Conservation (phyloP, 2,797 vertebrate genomes). For the Lepidocolaptes lacrymiger region DNA sequence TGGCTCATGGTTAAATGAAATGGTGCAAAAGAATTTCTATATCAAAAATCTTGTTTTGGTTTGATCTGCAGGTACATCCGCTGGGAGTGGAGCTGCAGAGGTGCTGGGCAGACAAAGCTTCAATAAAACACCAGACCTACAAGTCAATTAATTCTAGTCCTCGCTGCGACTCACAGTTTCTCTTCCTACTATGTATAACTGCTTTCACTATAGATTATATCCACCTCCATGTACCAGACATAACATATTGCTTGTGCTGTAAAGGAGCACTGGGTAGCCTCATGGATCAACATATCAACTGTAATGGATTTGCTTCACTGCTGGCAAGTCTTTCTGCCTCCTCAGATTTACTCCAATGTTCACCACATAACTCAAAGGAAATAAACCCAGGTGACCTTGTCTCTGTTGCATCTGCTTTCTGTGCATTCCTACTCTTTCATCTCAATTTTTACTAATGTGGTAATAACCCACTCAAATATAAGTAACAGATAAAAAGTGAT, state of each 20-base stretch:
- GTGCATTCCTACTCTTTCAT: background rate
- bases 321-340: conserved; percentile 18
- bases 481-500: background rate
- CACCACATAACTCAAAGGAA: conserved; percentile 16
- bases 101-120: background rate
- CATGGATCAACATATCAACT: conserved; percentile 36
- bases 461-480: background rate
- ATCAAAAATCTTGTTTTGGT: background rate
- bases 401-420: background rate
- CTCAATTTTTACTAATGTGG: background rate
- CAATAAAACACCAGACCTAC: background rate
- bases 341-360: conserved; percentile 32
- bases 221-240: background rate
- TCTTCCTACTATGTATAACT: conserved; percentile 7
- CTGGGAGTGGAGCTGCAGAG: conserved; percentile 1
- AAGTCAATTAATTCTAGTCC: conserved; percentile 51
- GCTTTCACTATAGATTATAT: background rate
- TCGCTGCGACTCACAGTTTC: background rate
- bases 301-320: conserved; percentile 36
- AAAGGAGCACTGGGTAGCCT: conserved; percentile 19
- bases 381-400: conserved; percentile 12
- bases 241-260: conserved; percentile 29
- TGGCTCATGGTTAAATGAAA: background rate
- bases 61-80: conserved; percentile 1
- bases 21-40: background rate